Conservation (phyloP, 1,140 invertebrate genomes). For the Pachyrhynchus sulphureomaculatus region DNA sequence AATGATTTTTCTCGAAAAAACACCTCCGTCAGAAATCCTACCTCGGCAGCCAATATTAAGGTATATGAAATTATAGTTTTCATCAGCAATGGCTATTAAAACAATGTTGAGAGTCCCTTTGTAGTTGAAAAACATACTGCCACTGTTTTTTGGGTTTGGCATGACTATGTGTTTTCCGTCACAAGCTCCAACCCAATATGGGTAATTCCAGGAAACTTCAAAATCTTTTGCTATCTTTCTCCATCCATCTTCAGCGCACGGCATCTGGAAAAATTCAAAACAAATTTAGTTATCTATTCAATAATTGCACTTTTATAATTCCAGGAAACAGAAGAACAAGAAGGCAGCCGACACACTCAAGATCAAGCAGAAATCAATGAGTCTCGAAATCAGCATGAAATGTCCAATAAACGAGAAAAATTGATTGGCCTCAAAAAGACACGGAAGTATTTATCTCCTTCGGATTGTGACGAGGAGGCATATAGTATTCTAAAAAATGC, state of each 20-base stretch:
- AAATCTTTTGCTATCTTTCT: not conserved
- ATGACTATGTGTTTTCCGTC: not conserved
- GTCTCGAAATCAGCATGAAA: too few relatives aligned
- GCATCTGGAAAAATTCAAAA: slow-evolving; percentile 49
- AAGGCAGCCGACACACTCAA: too few relatives aligned
- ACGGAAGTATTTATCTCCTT: too few relatives aligned
- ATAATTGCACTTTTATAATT: slow-evolving; percentile 36
- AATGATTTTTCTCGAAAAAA: too few relatives aligned
- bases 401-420: too few relatives aligned
- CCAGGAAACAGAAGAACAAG: slow-evolving; percentile 43
- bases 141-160: not conserved
- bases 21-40: slow-evolving; percentile 30
- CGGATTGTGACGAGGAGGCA: too few relatives aligned
- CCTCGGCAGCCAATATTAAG: slow-evolving; percentile 32
- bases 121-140: not conserved
- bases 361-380: slow-evolving; percentile 52
- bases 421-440: too few relatives aligned
- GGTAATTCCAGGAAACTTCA: too few relatives aligned
- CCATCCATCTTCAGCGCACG: too few relatives aligned
- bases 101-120: slow-evolving; percentile 43
- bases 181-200: not conserved
- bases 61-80: slow-evolving; percentile 43
- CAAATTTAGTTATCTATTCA: too few relatives aligned
- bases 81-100: slow-evolving; percentile 44
- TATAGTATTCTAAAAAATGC: too few relatives aligned